phyloP scores from a whole-genome alignment of 1,140 invertebrate genomes.

The Pteromalus puparum region DNA sequence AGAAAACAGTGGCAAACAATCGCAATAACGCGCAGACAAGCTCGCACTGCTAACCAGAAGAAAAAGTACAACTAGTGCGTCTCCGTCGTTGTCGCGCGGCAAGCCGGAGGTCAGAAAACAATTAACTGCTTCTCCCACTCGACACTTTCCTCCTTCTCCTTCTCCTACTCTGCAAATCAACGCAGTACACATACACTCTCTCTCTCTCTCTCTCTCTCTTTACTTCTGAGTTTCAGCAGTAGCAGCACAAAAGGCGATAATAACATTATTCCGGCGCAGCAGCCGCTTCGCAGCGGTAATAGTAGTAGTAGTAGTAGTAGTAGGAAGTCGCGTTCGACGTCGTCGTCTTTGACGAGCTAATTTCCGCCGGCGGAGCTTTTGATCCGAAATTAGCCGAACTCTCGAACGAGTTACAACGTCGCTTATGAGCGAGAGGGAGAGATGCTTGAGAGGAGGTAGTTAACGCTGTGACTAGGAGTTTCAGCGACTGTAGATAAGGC shows the following conservation, averaged over 20 bases:
- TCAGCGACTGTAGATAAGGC: neutral
- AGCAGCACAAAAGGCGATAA: constrained; percentile 32
- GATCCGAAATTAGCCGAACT: constrained; percentile 39
- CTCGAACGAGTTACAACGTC: neutral
- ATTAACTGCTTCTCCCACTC: neutral
- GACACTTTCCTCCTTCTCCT: neutral
- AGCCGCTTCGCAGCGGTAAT: neutral
- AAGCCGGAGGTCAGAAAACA: constrained; percentile 6
- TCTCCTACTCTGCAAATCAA: neutral
- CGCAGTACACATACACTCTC: neutral
- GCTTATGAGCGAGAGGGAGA: neutral
- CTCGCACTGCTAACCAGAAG: neutral
- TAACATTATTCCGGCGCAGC: constrained; percentile 5
- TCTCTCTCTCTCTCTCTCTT: neutral
- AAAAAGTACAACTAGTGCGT: neutral
- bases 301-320: no score
- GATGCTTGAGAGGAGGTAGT: neutral
- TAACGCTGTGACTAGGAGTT: neutral
- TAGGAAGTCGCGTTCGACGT: neutral
- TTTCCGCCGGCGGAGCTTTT: constrained; percentile 24
- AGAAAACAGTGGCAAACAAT: no score
- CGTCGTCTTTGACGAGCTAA: constrained; percentile 30
- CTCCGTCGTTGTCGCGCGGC: no score
- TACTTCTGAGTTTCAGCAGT: neutral
- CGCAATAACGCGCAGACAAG: neutral